Conservation (phyloP, 2,113 vertebrate species). For the rat (Rattus norvegicus) region GRCr8 NC_086021.1:36038001-36038500, state of each 20-base stretch:
- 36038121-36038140: conserved; percentile 68
- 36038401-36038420: background rate
- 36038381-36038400: background rate
- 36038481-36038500: background rate
- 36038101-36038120: conserved; percentile 55
- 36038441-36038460: background rate
- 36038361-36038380: background rate
- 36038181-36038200: background rate
- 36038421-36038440: background rate
- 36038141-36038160: conserved; percentile 68
- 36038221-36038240: background rate
- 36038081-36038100: conserved; percentile 41
- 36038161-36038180: conserved; percentile 56
- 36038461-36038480: background rate
- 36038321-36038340: background rate
- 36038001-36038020: conserved; percentile 26
- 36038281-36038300: background rate
- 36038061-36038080: background rate
- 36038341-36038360: background rate
- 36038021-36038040: background rate
- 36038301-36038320: background rate
- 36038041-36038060: background rate
- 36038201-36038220: background rate
- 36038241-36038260: background rate
- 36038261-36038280: background rate